Conservation (phyloP, 1,140 invertebrate genomes). For the Drosophila varians region DNA sequence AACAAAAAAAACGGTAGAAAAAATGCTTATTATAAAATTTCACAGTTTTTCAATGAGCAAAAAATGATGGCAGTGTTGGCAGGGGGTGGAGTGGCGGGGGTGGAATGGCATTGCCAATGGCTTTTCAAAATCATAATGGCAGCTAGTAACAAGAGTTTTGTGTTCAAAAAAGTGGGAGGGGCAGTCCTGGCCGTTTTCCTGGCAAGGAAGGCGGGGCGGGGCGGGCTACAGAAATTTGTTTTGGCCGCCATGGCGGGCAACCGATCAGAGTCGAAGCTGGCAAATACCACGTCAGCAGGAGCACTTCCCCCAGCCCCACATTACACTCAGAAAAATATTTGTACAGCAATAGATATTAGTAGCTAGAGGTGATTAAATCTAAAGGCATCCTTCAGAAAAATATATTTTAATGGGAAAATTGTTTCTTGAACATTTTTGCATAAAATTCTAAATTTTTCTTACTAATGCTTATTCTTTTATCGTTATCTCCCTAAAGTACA, state of each 20-base stretch:
- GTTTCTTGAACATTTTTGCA: too few relatives aligned
- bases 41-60: slow-evolving; percentile 83
- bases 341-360: too few relatives aligned
- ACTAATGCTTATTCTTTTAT: too few relatives aligned
- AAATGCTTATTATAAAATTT: slow-evolving; percentile 84
- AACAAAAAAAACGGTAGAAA: slow-evolving; percentile 38
- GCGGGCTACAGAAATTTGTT: slow-evolving; percentile 25
- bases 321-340: slow-evolving; percentile 3
- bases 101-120: slow-evolving; percentile 64
- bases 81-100: slow-evolving; percentile 18
- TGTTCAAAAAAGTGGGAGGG: slow-evolving; percentile 71
- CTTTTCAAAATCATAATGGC: slow-evolving; percentile 84
- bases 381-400: too few relatives aligned
- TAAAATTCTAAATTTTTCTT: too few relatives aligned
- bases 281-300: slow-evolving; percentile 79
- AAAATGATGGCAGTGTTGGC: slow-evolving; percentile 15
- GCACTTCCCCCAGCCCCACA: slow-evolving; percentile 13
- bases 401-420: too few relatives aligned
- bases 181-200: too few relatives aligned
- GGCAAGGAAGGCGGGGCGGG: not conserved
- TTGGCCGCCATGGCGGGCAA: slow-evolving; percentile 34
- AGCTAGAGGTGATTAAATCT: too few relatives aligned
- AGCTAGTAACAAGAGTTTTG: slow-evolving; percentile 83
- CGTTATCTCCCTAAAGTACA: too few relatives aligned
- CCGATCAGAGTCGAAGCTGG: slow-evolving; percentile 62